A percentile compares a stretch with the other conserved stretches of the same genome.
Conservation (phyloP, 2,113 vertebrate species). For the Anhinga anhinga region DNA sequence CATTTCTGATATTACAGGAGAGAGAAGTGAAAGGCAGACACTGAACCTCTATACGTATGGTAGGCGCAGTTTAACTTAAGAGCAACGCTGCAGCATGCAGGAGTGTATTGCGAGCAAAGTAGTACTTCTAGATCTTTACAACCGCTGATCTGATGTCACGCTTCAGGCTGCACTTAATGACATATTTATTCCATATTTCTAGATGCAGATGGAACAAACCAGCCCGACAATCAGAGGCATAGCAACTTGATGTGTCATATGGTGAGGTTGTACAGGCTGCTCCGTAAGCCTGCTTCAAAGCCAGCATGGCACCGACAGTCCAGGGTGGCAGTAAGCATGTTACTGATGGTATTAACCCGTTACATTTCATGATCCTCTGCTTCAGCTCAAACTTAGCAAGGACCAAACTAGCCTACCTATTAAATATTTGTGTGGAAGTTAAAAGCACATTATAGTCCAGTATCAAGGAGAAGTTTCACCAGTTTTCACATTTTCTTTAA, state of each 20-base stretch:
- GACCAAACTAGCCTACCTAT: neutral
- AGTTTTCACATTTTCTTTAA: neutral
- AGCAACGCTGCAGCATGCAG: neutral
- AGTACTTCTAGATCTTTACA: neutral
- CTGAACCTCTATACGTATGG: neutral
- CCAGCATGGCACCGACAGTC: neutral
- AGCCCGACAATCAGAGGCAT: neutral
- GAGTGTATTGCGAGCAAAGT: neutral
- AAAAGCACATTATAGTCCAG: neutral
- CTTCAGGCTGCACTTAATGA: neutral
- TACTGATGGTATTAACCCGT: neutral
- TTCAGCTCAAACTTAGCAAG: neutral
- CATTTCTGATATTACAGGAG: neutral
- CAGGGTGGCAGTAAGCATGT: neutral
- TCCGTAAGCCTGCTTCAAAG: neutral
- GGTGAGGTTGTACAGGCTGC: neutral
- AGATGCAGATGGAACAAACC: neutral
- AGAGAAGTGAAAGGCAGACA: neutral
- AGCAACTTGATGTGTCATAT: neutral
- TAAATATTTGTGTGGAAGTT: neutral
- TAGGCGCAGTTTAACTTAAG: neutral
- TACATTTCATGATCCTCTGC: neutral
- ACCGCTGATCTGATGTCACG: neutral
- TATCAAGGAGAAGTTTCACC: neutral
- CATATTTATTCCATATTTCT: conserved; percentile 9